These are phyloP conservation scores for Chamaetylas fuelleborni DNA, from an alignment of 2,113 vertebrate species.

Conservation along the genomic window DNA sequence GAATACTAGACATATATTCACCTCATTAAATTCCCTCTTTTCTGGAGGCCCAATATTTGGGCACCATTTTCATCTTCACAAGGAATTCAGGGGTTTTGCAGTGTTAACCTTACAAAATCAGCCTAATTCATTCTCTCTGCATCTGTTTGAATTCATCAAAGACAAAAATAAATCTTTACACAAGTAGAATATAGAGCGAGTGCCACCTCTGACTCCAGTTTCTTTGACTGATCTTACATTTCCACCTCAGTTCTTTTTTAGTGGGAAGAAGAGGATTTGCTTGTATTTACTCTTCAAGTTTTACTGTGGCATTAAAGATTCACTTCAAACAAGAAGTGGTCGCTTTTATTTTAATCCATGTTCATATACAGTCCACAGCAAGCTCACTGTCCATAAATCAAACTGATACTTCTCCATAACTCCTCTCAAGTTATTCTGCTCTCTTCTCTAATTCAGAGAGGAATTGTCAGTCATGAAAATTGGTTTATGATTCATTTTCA, in stretches of 20 bases:
- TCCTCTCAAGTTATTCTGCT: not conserved
- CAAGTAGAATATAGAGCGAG: not conserved
- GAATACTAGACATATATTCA: not conserved
- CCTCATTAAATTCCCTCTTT: not conserved
- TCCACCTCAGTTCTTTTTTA: not conserved
- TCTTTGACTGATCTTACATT: not conserved
- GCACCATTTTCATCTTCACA: not conserved
- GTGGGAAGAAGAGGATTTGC: not conserved
- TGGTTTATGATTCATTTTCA: constrained; percentile 26
- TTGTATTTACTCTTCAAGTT: not conserved
- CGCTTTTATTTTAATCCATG: not conserved
- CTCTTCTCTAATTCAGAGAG: not conserved
- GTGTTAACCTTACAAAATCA: not conserved
- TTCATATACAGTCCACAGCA: not conserved
- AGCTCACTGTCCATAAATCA: not conserved
- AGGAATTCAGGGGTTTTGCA: not conserved
- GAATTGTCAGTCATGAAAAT: not conserved
- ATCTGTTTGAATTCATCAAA: not conserved
- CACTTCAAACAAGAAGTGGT: not conserved
- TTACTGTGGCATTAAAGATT: not conserved
- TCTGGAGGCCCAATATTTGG: not conserved
- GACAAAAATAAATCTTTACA: not conserved
- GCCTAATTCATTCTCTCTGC: not conserved
- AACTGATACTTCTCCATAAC: not conserved
- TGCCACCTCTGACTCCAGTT: not conserved